phyloP scores from a whole-genome alignment of 2,113 vertebrate genomes.

The Pseudonaja textilis region DNA sequence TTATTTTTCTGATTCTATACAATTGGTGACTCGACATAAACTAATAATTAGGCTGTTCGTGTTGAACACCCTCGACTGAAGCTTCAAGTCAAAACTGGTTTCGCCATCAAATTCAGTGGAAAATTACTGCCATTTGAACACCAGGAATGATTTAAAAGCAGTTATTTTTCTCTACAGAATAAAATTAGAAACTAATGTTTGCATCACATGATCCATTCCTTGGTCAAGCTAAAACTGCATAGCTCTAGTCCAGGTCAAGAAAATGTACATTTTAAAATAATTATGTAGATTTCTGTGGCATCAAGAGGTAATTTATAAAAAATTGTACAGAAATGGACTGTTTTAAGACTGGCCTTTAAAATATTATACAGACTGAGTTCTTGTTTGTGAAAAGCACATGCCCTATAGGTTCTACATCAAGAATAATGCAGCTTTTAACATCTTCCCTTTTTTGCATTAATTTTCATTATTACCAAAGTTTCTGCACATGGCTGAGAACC shows the following conservation, averaged over 20 bases:
- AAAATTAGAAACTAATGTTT: neutral
- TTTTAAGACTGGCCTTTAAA: neutral
- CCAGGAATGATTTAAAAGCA: slow-evolving; percentile 11
- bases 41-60: slow-evolving; percentile 14
- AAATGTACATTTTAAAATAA: neutral
- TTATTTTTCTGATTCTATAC: slow-evolving; percentile 32
- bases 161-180: neutral
- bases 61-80: slow-evolving; percentile 39
- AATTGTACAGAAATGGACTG: neutral
- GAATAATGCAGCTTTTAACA: neutral
- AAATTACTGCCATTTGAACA: slow-evolving; percentile 16
- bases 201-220: neutral
- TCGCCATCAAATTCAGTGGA: slow-evolving; percentile 22
- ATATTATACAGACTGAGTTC: neutral
- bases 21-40: slow-evolving; percentile 26
- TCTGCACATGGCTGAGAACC: neutral
- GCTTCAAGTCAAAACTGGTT: slow-evolving; percentile 45
- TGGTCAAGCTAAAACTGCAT: slow-evolving; percentile 4
- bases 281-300: neutral
- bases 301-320: neutral
- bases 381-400: neutral
- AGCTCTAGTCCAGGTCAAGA: neutral
- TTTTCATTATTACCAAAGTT: neutral
- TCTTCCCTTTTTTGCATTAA: neutral
- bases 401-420: neutral